These are phyloP conservation scores for Cottus gobio DNA, from an alignment of 2,113 vertebrate species.

Conservation along the genomic window DNA sequence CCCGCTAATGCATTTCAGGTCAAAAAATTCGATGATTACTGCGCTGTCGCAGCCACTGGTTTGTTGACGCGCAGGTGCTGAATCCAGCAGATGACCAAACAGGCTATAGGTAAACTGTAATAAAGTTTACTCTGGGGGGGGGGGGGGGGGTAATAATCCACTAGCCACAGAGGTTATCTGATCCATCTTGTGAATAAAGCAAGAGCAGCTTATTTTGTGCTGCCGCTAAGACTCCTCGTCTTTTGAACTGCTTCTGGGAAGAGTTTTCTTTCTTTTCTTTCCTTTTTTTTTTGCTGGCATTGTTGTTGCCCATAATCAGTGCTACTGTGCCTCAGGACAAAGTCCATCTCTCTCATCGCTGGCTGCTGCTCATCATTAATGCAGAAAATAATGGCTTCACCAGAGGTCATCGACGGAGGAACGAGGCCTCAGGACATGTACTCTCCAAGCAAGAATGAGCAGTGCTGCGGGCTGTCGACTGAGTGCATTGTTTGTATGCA, in stretches of 20 bases:
- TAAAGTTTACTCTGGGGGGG: constrained; percentile 48
- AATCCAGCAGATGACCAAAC: constrained; percentile 32
- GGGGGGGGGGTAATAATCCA: constrained; percentile 67
- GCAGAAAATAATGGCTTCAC: constrained; percentile 84
- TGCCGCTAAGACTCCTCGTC: constrained; percentile 54
- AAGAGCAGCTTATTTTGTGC: constrained; percentile 70
- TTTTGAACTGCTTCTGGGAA: constrained; percentile 78
- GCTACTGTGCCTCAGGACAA: constrained; percentile 73
- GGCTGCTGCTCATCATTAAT: constrained; percentile 83
- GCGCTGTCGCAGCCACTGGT: background rate
- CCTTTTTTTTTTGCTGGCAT: constrained; percentile 58
- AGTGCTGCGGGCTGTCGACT: constrained; percentile 72
- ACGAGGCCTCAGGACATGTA: constrained; percentile 74
- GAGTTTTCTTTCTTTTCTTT: constrained; percentile 60
- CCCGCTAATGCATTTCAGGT: constrained; percentile 2
- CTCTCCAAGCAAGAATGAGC: constrained; percentile 79
- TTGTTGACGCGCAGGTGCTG: constrained; percentile 3
- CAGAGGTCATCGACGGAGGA: constrained; percentile 81
- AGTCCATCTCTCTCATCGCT: constrained; percentile 83
- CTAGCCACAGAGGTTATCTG: constrained; percentile 73
- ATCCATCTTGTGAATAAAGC: constrained; percentile 74
- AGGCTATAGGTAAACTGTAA: constrained; percentile 46
- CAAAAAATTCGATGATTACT: background rate
- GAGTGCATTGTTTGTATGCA: constrained; percentile 73
- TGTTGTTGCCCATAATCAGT: constrained; percentile 81